Evolutionary conservation across 2,113 vertebrate species (phyloP).

Genomic region (Nesoenas mayeri): DNA sequence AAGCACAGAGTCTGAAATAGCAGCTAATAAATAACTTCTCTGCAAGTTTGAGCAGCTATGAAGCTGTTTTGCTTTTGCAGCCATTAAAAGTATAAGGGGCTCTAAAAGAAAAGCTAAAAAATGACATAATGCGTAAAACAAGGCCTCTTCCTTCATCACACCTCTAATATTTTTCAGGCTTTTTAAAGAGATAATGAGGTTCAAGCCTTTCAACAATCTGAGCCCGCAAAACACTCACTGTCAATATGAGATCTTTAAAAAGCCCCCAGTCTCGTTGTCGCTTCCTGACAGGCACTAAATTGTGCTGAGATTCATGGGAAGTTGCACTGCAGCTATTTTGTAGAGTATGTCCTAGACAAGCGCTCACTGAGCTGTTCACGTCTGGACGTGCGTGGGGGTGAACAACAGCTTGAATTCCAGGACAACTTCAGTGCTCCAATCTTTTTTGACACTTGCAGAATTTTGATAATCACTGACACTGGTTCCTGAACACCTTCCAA

Average conservation of each 20-base stretch:
- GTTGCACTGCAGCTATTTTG: neutral
- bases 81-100: neutral
- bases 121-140: neutral
- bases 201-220: neutral
- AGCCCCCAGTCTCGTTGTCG: neutral
- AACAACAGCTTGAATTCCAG: conserved; percentile 3
- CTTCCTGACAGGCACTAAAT: conserved; percentile 26
- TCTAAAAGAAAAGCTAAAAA: conserved; percentile 15
- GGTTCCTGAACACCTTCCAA: conserved; percentile 23
- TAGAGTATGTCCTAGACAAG: neutral
- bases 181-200: conserved; percentile 3
- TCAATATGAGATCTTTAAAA: neutral
- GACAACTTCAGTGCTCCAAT: neutral
- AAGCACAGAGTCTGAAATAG: conserved; percentile 8
- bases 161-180: neutral
- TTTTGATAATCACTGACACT: neutral
- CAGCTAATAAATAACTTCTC: conserved; percentile 46
- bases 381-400: neutral
- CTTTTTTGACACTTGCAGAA: neutral
- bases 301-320: neutral
- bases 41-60: neutral
- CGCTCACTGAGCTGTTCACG: neutral
- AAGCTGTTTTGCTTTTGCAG: conserved; percentile 5
- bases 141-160: neutral
- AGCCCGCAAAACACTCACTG: neutral